Base-by-base conservation (phyloP, 2,797 vertebrate species). In the Lerista edwardsae region DNA sequence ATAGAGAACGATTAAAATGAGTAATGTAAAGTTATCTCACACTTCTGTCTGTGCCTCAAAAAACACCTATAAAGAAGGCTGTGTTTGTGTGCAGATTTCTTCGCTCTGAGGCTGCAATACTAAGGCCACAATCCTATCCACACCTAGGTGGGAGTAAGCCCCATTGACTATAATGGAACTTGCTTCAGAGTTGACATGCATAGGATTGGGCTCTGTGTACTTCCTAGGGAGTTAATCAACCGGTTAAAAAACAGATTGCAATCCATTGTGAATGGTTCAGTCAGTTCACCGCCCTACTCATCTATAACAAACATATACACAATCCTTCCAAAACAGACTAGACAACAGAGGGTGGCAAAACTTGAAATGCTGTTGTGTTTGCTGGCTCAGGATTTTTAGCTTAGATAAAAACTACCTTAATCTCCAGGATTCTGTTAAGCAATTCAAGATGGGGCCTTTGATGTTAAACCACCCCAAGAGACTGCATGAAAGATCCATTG, bases 321-420 rank as follows among this genome's bases (percentile, higher is more conserved):
- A 73, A 14, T 57, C 19, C 29, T 39, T 81, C 55, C 69, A 69
- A 55, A 87, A 62, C 17, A 88, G 75, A 82, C 68, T 10, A 21
- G 27, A 57, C 67, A 65, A 0, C 1, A 82, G 65, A 78, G 29
- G 10, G 71, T 51, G 55, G 39, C 31, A 68, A n/a, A 64, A 74
- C 64, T 21, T 84, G 69, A 19, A 84, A 55, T 72, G 39, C 8
- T 21, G 15, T 71, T 82, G 76, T 4, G 31, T n/a, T 10, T 82
- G 72, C 68, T 79, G 68, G 64, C 25, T 14, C 68, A 79, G 51
- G 59, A 11, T 72, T 72, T 72, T 72, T 79, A 76, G 57, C 23
- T 47, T 39, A 41, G 81, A n/a, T 55, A 34, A 44, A 61, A 61
- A 81, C 44, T 51, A 71, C 55, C 75, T 84, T 80, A 25, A 86